These are phyloP conservation scores for Melanerpes formicivorus DNA, from an alignment of 2,113 vertebrate genomes.

Conservation along the genomic window DNA sequence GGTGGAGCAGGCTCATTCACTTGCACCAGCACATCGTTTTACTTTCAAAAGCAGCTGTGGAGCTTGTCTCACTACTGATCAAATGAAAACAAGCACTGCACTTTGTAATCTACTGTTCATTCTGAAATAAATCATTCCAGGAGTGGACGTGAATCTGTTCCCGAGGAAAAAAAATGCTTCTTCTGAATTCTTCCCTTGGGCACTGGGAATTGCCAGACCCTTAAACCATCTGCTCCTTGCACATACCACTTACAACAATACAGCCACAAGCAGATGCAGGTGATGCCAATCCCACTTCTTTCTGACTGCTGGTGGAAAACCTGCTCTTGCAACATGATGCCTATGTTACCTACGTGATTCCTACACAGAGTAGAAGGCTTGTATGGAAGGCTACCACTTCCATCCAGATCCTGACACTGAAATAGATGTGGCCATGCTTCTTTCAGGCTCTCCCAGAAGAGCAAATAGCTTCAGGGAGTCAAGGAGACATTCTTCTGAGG, in stretches of 20 bases:
- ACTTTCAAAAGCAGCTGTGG: not conserved
- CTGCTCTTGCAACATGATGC: not conserved
- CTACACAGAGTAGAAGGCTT: not conserved
- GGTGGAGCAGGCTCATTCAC: rapidly evolving
- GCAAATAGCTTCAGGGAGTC: not conserved
- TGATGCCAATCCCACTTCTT: not conserved
- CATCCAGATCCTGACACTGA: not conserved
- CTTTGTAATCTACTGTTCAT: not conserved
- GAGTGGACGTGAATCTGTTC: not conserved
- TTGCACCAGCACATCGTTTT: not conserved
- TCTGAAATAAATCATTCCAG: not conserved
- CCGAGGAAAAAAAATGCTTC: not conserved
- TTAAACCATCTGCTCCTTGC: not conserved
- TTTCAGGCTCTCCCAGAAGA: not conserved
- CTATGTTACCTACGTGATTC: not conserved
- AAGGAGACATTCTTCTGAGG: not conserved
- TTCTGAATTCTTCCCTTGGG: not conserved
- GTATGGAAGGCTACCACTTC: not conserved
- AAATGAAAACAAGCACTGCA: not conserved
- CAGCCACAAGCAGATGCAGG: not conserved
- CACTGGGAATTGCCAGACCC: not conserved
- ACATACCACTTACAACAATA: no score
- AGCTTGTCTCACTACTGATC: not conserved
- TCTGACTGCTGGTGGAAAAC: not conserved
- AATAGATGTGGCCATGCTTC: not conserved